Conservation (phyloP, 2,797 vertebrate species). For the Pitangus sulphuratus region DNA sequence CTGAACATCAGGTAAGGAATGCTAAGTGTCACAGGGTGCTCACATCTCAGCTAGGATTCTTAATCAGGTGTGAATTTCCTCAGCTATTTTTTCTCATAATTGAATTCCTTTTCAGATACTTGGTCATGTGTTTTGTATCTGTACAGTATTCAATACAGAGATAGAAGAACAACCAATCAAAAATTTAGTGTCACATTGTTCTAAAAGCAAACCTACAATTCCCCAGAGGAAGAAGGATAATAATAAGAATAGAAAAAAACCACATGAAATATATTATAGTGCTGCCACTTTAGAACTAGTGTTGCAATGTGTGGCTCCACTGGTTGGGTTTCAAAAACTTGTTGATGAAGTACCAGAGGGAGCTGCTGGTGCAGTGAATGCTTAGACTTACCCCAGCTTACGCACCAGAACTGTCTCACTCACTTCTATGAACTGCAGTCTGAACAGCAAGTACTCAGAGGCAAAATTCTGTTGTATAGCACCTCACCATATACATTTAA, state of each 20-base stretch:
- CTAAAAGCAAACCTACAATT: not conserved
- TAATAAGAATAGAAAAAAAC: not conserved
- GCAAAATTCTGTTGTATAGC: not conserved
- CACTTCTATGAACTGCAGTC: not conserved
- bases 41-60: accelerated
- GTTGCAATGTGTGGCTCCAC: not conserved
- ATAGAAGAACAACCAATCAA: not conserved
- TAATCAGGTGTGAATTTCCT: not conserved
- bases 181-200: not conserved
- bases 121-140: not conserved
- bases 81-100: not conserved
- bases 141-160: not conserved
- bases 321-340: not conserved
- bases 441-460: not conserved
- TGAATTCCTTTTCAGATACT: not conserved
- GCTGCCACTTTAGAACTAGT: not conserved
- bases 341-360: not conserved
- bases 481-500: not conserved
- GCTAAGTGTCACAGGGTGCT: not conserved
- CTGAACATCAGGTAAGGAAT: slow-evolving; percentile 91
- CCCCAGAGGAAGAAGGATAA: not conserved
- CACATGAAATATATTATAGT: not conserved
- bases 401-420: not conserved
- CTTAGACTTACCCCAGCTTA: not conserved
- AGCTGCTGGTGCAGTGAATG: not conserved